These are phyloP conservation scores for Monomorium pharaonis DNA, from an alignment of 1,140 invertebrate genomes.

Conservation along the genomic window DNA sequence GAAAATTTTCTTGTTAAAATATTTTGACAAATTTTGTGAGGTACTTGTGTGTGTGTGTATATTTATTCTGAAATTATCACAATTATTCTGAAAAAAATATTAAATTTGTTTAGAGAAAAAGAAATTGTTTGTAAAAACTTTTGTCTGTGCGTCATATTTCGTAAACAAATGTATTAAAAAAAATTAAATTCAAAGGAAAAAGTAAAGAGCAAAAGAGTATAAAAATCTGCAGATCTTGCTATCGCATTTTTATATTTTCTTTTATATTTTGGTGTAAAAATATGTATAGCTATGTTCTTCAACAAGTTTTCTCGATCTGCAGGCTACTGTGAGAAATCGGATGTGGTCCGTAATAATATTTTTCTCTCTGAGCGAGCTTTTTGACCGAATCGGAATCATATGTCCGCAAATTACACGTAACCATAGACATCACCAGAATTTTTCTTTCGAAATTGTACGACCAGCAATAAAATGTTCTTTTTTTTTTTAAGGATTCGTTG, in stretches of 20 bases:
- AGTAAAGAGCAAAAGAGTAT: no score
- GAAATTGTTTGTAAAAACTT: background rate
- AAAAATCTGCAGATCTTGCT: background rate
- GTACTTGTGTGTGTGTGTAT: no score
- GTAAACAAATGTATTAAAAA: background rate
- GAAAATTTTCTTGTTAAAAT: no score
- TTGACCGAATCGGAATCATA: slow-evolving; percentile 7
- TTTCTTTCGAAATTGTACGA: slow-evolving; percentile 3
- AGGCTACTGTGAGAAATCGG: background rate
- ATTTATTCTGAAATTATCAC: no score
- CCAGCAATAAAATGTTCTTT: background rate
- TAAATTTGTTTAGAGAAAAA: no score
- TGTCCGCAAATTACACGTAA: slow-evolving; percentile 7
- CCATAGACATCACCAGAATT: background rate
- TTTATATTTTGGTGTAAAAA: slow-evolving; percentile 2
- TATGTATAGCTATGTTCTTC: slow-evolving; percentile 4
- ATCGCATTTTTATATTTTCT: background rate
- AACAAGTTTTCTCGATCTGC: slow-evolving; percentile 12
- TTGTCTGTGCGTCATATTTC: background rate
- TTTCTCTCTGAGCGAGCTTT: slow-evolving; percentile 37
- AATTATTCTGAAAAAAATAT: no score
- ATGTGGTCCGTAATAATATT: slow-evolving; percentile 47
- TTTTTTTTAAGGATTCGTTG: background rate
- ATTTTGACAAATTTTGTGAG: no score
- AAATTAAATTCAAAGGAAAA: background rate